Evolutionary conservation across 2,888 invertebrate genomes (phyloP).

Genomic region (Sesia apiformis): DNA sequence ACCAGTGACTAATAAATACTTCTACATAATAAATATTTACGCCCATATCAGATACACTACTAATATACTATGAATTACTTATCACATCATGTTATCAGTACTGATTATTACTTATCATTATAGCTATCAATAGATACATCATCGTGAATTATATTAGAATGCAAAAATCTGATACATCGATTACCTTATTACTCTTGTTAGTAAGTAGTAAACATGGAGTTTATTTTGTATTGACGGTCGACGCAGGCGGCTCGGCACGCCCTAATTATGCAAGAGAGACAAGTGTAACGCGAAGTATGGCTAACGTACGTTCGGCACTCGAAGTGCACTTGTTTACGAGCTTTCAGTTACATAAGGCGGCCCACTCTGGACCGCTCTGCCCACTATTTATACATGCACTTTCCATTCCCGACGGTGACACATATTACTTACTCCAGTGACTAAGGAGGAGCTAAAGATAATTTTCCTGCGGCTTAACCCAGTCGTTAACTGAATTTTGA

Average conservation of each 20-base stretch:
- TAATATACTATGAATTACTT: no score
- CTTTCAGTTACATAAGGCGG: conserved; percentile 53
- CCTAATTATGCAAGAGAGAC: conserved; percentile 27
- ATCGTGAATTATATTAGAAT: no score
- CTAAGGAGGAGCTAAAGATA: conserved; percentile 48
- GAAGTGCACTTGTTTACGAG: conserved; percentile 53
- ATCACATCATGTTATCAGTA: no score
- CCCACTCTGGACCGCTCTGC: conserved; percentile 38
- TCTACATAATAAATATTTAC: no score
- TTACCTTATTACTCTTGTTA: no score
- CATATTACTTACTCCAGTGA: conserved; percentile 51
- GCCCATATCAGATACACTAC: no score
- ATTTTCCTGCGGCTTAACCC: conserved; percentile 22
- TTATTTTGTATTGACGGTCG: conserved; percentile 8
- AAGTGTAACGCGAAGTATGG: conserved; percentile 24
- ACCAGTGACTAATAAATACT: no score
- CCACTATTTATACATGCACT: conserved; percentile 56
- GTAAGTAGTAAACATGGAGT: conserved; percentile 12
- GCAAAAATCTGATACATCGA: no score
- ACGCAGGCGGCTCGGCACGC: conserved; percentile 15
- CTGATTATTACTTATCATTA: no score
- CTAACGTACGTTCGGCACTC: conserved; percentile 27
- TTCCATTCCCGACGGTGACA: conserved; percentile 58
- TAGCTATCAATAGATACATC: no score
- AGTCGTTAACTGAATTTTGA: conserved; percentile 10